Conservation (phyloP, 2,797 vertebrate genomes). For the Acrossocheilus wenchowensis region DNA sequence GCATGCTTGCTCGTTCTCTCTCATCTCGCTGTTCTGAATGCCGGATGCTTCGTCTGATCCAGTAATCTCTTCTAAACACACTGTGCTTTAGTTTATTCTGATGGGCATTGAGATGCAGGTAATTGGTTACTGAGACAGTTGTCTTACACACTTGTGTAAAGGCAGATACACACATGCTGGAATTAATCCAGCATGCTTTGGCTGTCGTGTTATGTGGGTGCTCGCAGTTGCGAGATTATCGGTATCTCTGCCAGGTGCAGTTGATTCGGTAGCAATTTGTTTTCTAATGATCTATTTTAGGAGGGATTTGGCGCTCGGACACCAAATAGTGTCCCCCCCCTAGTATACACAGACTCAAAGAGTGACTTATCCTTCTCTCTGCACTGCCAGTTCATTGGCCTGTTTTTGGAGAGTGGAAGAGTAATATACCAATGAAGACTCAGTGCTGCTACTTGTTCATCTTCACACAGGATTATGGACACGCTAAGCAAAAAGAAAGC, state of each 20-base stretch:
- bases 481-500: slow-evolving; percentile 8
- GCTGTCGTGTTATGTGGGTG: slow-evolving; percentile 44
- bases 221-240: slow-evolving; percentile 65
- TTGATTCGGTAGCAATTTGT: slow-evolving; percentile 71
- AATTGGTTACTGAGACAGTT: slow-evolving; percentile 24
- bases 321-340: slow-evolving; percentile 58
- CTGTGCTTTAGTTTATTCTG: slow-evolving; percentile 27
- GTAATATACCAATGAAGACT: slow-evolving; percentile 2
- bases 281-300: slow-evolving; percentile 71
- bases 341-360: neutral
- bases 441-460: slow-evolving; percentile 9
- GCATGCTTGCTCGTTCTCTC: neutral
- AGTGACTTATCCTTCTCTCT: neutral
- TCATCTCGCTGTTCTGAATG: neutral
- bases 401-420: neutral
- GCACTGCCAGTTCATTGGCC: neutral
- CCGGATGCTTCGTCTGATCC: slow-evolving; percentile 50
- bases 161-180: slow-evolving; percentile 24
- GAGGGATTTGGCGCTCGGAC: slow-evolving; percentile 60
- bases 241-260: slow-evolving; percentile 75
- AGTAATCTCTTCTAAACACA: slow-evolving; percentile 48
- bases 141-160: slow-evolving; percentile 11
- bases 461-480: slow-evolving; percentile 16
- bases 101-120: slow-evolving; percentile 33
- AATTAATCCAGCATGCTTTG: slow-evolving; percentile 63